phyloP scores from a whole-genome alignment of 2,797 vertebrate species.

The Sebastes oblongus region DNA sequence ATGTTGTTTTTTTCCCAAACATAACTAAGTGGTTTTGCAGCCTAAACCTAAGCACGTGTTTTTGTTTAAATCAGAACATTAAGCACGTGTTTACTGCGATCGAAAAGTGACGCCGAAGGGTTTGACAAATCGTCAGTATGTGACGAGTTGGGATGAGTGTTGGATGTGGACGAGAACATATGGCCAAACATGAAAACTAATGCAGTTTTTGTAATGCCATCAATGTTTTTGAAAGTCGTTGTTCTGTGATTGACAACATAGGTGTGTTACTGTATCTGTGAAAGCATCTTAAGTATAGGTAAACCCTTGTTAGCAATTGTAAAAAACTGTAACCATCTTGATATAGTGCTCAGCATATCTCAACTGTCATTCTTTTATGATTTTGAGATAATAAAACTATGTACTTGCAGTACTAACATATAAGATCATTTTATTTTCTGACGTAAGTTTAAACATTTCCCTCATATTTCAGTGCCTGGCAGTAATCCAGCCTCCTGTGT shows the following conservation, averaged over 20 bases:
- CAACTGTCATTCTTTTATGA: background rate
- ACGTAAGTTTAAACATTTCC: conserved; percentile 21
- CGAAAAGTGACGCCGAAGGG: too few relatives aligned
- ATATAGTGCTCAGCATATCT: background rate
- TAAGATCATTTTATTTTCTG: conserved; percentile 11
- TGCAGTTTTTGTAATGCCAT: background rate
- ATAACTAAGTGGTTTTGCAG: too few relatives aligned
- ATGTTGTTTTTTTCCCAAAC: too few relatives aligned
- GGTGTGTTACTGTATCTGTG: too few relatives aligned
- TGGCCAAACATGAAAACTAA: background rate
- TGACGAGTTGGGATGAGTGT: too few relatives aligned
- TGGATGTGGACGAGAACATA: background rate
- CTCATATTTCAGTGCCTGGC: conserved; percentile 6
- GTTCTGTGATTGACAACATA: too few relatives aligned
- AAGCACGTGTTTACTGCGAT: too few relatives aligned
- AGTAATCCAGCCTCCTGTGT: background rate
- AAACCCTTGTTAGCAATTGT: too few relatives aligned
- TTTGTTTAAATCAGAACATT: too few relatives aligned
- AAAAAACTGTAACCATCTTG: background rate
- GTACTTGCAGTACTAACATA: background rate
- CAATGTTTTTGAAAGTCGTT: background rate
- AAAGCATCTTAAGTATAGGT: too few relatives aligned
- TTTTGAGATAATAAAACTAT: background rate
- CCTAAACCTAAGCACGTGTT: too few relatives aligned
- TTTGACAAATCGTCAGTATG: too few relatives aligned